Base-by-base conservation (phyloP, 2,797 vertebrate species). In the Amblyopsis hoosieri region DNA sequence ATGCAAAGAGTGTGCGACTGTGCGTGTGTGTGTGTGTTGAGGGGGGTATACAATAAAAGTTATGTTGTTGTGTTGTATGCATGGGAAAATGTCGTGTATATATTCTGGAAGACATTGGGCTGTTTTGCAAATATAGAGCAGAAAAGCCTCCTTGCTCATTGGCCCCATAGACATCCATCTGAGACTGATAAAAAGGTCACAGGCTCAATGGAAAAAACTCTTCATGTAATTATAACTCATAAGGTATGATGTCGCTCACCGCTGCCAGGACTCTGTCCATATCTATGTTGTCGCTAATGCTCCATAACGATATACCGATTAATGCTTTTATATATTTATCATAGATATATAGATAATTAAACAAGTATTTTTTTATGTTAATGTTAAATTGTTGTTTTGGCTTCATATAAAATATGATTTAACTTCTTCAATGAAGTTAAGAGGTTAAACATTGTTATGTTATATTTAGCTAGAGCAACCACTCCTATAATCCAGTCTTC, bases 111-210 rank as follows among this genome's bases (percentile, higher is more conserved):
- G 50, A 48, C 37, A 31, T 61, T n/a, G 51, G 68, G 53, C 59
- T 68, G 54, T 49, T 54, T 62, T 63, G 58, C 47, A 60, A 64
- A 60, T 54, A 54, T 54, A 1, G 60, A 60, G 54, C 58, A 81
- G 66, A 57, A 67, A 66, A 51, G 61, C 58, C 2, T 51, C 58
- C 59, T 61, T 52, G 54, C 58, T 73, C 71, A 45, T 66, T 78
- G 84, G 86, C 70, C 83, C 76, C 67, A 81, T 72, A 79, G 77
- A 81, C 68, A 72, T 82, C 65, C 78, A 76, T 59, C 80, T 79
- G 79, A 78, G 77, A 68, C 76, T 47, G 64, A 78, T 78, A 71
- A 90, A 42, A 90, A 91, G 90, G 87, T 90, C 88, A 87, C 61
- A 42, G 58, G 74, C 81, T 73, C 80, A 81, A 33, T 86, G 87